Conservation (phyloP, 1,140 invertebrate species). For the Drosophila athabasca region DNA sequence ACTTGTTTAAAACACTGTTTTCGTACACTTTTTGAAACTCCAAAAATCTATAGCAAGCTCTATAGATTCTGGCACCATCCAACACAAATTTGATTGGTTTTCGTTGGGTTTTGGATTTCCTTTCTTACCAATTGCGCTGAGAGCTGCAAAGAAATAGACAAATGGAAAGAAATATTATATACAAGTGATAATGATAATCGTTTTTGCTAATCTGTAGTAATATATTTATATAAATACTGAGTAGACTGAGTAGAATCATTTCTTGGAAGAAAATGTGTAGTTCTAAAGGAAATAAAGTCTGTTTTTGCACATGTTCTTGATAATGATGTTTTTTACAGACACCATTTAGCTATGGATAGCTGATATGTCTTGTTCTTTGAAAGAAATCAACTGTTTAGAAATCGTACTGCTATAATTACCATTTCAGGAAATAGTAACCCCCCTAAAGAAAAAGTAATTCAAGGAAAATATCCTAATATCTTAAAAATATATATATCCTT, state of each 20-base stretch:
- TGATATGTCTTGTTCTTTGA: too few species aligned
- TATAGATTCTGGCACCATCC: slow-evolving; percentile 1
- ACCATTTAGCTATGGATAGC: too few species aligned
- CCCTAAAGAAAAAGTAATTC: too few species aligned
- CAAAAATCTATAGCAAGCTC: neutral
- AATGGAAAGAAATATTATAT: slow-evolving; percentile 16
- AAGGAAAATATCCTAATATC: too few species aligned
- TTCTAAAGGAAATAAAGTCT: neutral
- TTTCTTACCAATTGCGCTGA: slow-evolving; percentile 70
- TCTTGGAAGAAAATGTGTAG: too few species aligned
- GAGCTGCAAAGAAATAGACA: slow-evolving; percentile 48
- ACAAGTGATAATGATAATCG: neutral
- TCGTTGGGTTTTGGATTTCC: slow-evolving; percentile 43
- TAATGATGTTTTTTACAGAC: too few species aligned
- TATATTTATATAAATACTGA: slow-evolving; percentile 2
- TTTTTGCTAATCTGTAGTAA: slow-evolving; percentile 9
- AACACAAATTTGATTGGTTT: slow-evolving; percentile 29
- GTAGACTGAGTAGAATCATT: too few species aligned
- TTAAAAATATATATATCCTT: too few species aligned
- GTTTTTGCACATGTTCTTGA: neutral
- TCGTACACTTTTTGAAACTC: slow-evolving; percentile 1
- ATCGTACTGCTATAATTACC: too few species aligned
- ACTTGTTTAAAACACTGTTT: neutral
- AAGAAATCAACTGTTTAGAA: too few species aligned
- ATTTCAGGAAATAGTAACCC: too few species aligned